A percentile compares a stretch with the other conserved stretches of the same genome.
Conservation (phyloP, 2,797 vertebrate genomes). For the Falco cherrug region DNA sequence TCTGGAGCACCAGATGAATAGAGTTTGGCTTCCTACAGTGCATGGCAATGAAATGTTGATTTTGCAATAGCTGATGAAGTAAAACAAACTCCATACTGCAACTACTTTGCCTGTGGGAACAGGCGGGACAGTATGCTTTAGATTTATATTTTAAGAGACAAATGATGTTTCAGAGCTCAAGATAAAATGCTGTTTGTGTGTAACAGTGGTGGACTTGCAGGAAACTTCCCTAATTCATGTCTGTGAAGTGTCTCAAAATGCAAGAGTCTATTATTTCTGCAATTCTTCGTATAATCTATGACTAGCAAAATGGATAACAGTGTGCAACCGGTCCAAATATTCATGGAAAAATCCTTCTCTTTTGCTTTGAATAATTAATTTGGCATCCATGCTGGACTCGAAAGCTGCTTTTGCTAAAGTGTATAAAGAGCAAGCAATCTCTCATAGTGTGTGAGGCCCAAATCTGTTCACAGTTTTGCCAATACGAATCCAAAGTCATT, state of each 20-base stretch:
- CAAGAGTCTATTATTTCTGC: background rate
- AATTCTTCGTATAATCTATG: background rate
- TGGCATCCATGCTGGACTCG: background rate
- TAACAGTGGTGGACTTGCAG: background rate
- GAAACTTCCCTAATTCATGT: background rate
- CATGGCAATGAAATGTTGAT: constrained; percentile 32
- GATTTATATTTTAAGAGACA: background rate
- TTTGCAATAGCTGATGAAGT: constrained; percentile 32
- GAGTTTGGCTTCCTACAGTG: background rate
- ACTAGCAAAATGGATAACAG: background rate
- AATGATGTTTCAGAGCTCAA: background rate
- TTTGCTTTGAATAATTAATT: constrained; percentile 52
- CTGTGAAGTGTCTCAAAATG: background rate
- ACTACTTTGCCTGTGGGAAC: background rate
- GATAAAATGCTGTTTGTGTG: background rate
- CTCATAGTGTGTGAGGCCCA: background rate
- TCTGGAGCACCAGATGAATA: background rate
- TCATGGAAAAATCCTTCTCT: background rate
- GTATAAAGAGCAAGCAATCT: background rate
- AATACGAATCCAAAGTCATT: background rate
- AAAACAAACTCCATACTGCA: background rate
- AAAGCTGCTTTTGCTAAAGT: constrained; percentile 21
- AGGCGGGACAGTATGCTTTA: background rate
- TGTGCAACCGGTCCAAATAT: background rate
- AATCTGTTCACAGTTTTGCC: constrained; percentile 1